Base-by-base conservation (phyloP, 2,888 invertebrate genomes). In the Salpingus planirostris region DNA sequence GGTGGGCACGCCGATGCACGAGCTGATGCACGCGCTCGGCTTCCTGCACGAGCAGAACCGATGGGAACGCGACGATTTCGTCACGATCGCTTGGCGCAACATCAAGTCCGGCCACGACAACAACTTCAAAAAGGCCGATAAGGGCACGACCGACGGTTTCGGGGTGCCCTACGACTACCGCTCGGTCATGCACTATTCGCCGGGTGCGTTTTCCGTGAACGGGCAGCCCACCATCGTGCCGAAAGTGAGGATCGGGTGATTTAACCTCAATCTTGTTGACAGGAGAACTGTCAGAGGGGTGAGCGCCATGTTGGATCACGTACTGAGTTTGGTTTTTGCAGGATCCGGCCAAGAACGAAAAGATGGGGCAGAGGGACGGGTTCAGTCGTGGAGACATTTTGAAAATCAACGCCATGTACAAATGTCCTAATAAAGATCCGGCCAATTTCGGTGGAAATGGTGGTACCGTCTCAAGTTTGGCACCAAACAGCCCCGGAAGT, bases 41-140 rank as follows among this genome's bases (percentile, higher is more conserved):
- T 88, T 88, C 58, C 66, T 83, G 54, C 88, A 88, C 54, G 87
- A 88, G 50, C 88, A 88, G 60, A 86, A 82, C 52, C 73, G 87
- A 6, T 73, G 71, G 15, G 86, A 87, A 49, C 67, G 87, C 1
- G 86, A 87, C 50, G 68, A 73, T 28, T 80, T 67, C 52, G 80
- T 86, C 2, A 60, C 59, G 2, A 72, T 88, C 13, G 65, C 71
- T 5, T 84, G 79, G 64, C 55, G 71, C 2, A 88, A 88, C 52
- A 80, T 88, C 24, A 70, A 70, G 51, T 52, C 68, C 24, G 82
- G 78, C 7, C 68, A 78, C 2, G 71, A 72, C 52, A 67, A 65
- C 29, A 87, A 87, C 62, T 87, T 87, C 60, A 74, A 74, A 42
- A 86, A 81, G 59, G 72, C 78, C 0, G 66, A 70, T 3, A 50